A percentile compares a stretch with the other conserved stretches of the same genome.
phyloP scores from a whole-genome alignment of 2,113 vertebrate genomes.

The Thomomys bottae region DNA sequence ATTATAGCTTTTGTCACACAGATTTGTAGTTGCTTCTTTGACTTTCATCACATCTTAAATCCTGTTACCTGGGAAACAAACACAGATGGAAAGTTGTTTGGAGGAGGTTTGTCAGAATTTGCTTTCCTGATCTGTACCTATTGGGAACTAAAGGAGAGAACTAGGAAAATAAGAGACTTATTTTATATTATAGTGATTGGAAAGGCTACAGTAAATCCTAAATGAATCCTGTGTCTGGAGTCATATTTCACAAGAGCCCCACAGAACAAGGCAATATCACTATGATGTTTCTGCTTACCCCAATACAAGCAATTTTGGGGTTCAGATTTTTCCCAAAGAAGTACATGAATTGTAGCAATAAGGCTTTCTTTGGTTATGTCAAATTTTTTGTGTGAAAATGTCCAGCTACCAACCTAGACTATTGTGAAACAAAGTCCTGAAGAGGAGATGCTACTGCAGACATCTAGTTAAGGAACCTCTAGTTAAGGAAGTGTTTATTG shows the following conservation, averaged over 20 bases:
- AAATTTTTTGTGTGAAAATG: neutral
- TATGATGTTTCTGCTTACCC: neutral
- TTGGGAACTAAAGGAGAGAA: neutral
- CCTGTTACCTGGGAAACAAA: slow-evolving; percentile 43
- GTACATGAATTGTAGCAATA: neutral
- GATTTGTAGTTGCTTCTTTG: slow-evolving; percentile 16
- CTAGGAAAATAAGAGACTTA: neutral
- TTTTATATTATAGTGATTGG: neutral
- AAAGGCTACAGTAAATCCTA: neutral
- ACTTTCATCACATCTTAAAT: slow-evolving; percentile 22
- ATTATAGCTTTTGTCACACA: neutral
- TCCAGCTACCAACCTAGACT: rapidly evolving
- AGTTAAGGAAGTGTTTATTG: neutral
- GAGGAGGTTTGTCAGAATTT: neutral
- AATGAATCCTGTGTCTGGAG: neutral
- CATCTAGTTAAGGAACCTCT: neutral
- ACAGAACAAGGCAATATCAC: neutral
- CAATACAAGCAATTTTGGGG: neutral
- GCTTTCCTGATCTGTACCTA: neutral
- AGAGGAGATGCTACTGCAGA: neutral
- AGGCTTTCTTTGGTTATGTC: neutral
- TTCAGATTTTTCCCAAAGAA: neutral
- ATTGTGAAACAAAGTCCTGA: neutral
- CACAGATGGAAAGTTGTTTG: neutral
- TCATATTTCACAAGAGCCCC: neutral